Conservation (phyloP, 2,888 invertebrate genomes). For the Neoascia interrupta region DNA sequence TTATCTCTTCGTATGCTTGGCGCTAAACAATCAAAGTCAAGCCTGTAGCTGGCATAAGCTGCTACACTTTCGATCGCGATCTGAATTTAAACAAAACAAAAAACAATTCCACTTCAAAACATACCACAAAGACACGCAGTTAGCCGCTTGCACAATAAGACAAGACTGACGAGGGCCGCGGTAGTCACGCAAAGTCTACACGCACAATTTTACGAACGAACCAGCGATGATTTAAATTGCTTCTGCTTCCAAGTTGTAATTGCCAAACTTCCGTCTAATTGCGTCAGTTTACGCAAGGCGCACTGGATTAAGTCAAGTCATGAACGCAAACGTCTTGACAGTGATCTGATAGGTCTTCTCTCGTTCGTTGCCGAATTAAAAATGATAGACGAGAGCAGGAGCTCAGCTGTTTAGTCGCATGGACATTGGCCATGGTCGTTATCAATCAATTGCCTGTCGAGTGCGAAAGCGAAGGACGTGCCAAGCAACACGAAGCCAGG, state of each 20-base stretch:
- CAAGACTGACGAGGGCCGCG: not conserved
- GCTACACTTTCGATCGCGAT: constrained; percentile 43
- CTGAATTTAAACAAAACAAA: constrained; percentile 34
- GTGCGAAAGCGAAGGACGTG: constrained; percentile 25
- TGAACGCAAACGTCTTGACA: not conserved
- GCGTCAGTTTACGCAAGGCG: constrained; percentile 17
- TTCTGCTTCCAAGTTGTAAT: constrained; percentile 27
- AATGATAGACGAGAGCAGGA: constrained; percentile 2
- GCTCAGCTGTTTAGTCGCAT: constrained; percentile 10
- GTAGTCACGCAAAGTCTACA: constrained; percentile 38
- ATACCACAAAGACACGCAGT: constrained; percentile 19
- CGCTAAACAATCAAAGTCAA: constrained; percentile 40
- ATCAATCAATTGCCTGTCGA: constrained; percentile 28
- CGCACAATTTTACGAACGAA: no score
- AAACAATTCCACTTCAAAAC: constrained; percentile 25
- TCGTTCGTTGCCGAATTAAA: constrained; percentile 14
- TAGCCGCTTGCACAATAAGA: constrained; percentile 34
- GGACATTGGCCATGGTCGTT: constrained; percentile 24
- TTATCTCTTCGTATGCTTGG: constrained; percentile 3
- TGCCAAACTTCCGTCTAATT: constrained; percentile 53
- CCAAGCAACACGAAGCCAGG: constrained; percentile 10
- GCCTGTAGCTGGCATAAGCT: constrained; percentile 45
- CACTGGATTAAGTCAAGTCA: constrained; percentile 26
- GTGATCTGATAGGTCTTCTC: constrained; percentile 5
- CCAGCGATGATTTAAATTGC: constrained; percentile 32